Base-by-base conservation (phyloP, 2,797 vertebrate species). In the Streptopelia turtur region DNA sequence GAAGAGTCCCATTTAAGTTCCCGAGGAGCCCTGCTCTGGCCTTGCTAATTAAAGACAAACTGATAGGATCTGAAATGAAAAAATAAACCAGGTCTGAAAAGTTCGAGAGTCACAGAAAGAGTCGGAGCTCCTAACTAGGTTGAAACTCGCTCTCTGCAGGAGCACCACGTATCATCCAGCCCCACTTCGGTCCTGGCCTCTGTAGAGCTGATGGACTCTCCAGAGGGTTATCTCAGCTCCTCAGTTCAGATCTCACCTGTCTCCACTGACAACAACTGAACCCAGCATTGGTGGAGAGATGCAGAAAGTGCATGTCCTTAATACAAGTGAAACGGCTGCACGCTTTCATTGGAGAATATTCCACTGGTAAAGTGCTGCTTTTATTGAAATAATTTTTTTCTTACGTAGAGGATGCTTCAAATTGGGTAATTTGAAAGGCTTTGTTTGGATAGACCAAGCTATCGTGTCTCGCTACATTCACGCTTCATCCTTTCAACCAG, bases 71-170 rank as follows among this genome's bases (percentile, higher is more conserved):
- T 52, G 61, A 87, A 75, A 15, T 2, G 9, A 85, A 70, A 96
- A 96, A 92, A 94, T 55, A 96, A 95, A 91, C 66, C 87, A 95
- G 89, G 91, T 93, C 93, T 92, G 90, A 60, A 49, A 85, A 94
- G 93, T 90, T 93, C 21, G 61, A 64, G 91, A 87, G 64, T 83
- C 69, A 71, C 23, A 28, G 63, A 81, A 92, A 18, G 18, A 74
- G 59, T 10, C 41, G 41, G 61, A 85, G 72, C 70, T 75, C 35
- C 64, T 63, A 95, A 97, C 89, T 89, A 95, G 91, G 94, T 21
- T 96, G 93, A 55, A 60, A 35, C 10, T 43, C 4, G 1, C 21
- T 28, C 25, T 39, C 8, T 0, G 1, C 10, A 13, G 59, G 41
- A 79, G 43, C 13, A 0, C 23, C 10, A 5, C 3, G 4, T 41